Conservation (phyloP, 2,113 vertebrate species). For the Psettodes erumei region DNA sequence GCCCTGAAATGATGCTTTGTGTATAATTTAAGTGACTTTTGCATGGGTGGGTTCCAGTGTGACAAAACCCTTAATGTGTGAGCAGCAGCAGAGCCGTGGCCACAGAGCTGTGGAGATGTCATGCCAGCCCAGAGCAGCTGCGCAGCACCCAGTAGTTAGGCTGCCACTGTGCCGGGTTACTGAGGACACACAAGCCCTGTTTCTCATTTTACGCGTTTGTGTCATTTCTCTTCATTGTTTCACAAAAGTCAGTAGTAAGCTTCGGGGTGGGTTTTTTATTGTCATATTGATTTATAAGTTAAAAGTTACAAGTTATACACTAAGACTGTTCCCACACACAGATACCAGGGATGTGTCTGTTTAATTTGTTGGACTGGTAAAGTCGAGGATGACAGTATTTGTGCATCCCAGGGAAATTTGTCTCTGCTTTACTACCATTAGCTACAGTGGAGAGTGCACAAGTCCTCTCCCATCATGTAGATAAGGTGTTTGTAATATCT, state of each 20-base stretch:
- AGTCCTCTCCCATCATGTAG: too few relatives aligned
- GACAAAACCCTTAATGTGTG: conserved; percentile 31
- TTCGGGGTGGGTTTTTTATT: neutral
- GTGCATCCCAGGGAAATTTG: neutral
- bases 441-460: neutral
- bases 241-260: conserved; percentile 3
- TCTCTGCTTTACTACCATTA: neutral
- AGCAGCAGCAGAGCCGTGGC: conserved; percentile 41
- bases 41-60: conserved; percentile 33
- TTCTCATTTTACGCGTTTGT: conserved; percentile 31
- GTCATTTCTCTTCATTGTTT: neutral
- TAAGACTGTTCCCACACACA: neutral
- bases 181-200: conserved; percentile 31
- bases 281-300: too few relatives aligned
- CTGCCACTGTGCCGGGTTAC: conserved; percentile 44
- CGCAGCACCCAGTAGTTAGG: conserved; percentile 55
- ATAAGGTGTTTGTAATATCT: neutral
- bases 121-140: conserved; percentile 45
- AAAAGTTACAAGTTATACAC: conserved; percentile 1
- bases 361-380: neutral
- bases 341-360: neutral
- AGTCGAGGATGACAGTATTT: too few relatives aligned
- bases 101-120: conserved; percentile 48
- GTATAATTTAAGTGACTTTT: conserved; percentile 33
- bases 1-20: neutral